Evolutionary conservation across 2,888 invertebrate species (phyloP).

Genomic region (Polyommatus icarus): DNA sequence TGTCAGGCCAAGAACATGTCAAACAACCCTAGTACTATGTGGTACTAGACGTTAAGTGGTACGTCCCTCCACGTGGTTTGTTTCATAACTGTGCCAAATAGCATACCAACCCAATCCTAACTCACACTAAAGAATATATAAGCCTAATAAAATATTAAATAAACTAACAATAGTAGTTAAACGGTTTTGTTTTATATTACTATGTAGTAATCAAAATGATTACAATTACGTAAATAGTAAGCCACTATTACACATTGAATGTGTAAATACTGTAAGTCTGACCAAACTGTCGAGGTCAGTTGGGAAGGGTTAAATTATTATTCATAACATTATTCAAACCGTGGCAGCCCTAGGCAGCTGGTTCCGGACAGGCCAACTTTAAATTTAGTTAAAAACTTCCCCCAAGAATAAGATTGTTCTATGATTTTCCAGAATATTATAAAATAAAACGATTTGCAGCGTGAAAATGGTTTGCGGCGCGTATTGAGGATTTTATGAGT

Average conservation of each 20-base stretch:
- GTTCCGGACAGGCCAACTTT: slow-evolving; percentile 17
- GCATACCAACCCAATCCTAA: too few relatives aligned
- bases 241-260: not conserved
- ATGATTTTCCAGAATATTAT: not conserved
- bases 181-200: too few relatives aligned
- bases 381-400: slow-evolving; percentile 30
- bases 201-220: not conserved
- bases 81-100: too few relatives aligned
- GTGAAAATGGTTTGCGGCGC: not conserved
- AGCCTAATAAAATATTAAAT: too few relatives aligned
- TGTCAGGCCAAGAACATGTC: too few relatives aligned
- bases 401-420: slow-evolving; percentile 21
- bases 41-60: too few relatives aligned
- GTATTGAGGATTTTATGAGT: not conserved
- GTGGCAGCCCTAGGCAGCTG: slow-evolving; percentile 19
- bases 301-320: slow-evolving; percentile 24
- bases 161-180: too few relatives aligned
- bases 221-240: not conserved
- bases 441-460: slow-evolving; percentile 5
- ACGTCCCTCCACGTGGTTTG: too few relatives aligned
- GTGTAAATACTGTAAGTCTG: not conserved
- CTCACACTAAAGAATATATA: too few relatives aligned
- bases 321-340: slow-evolving; percentile 19
- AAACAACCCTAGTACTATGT: too few relatives aligned
- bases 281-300: not conserved